Base-by-base conservation (phyloP, 2,888 invertebrate genomes). In the Pherbina coryleti region DNA sequence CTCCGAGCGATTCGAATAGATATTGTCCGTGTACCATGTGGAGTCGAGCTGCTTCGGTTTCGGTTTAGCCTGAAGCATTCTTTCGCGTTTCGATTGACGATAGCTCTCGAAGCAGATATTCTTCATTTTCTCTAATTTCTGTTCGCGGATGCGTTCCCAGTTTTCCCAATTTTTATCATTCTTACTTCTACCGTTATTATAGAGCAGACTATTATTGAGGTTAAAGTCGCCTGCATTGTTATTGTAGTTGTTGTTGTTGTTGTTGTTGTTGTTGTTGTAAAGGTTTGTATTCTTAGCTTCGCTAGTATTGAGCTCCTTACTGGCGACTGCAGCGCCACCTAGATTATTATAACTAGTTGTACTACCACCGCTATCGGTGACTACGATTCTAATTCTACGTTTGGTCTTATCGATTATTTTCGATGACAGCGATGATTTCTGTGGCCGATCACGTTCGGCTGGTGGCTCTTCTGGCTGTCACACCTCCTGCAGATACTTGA, bases 401-500 rank as follows among this genome's bases (percentile, higher is more conserved):
- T 89, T 89, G 84, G 86, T 86, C 85, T 89, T 89, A 84, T 89
- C 89, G 78, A 84, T 81, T 74, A 85, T 77, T 75, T 88, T 87
- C 81, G 88, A 85, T 77, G 87, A 88, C 77, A 86, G 84, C 76
- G 87, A 88, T 77, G 86, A 84, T 81, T 85, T 85, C 77, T 85
- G 86, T 80, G 86, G 87, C 78, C 86, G 86, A 81, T 87, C 87
- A 79, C 86, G 85, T 81, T 86, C 87, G 81, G 83, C 84, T 79
- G 87, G 84, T 83, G 88, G 86, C 83, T 90, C 90, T 88, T 91
- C 90, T 86, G 91, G 92, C 89, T 92, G 96, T 96, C 96, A 97
- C 94, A 97, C 96, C 91, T 98, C 97, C 91, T 97, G 96, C 80
- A 98, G 92, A 88, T 97, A 98, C 90, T 97, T 97, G 60, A 96